Conservation (phyloP, 2,888 invertebrate species). For the Chorisops tibialis region DNA sequence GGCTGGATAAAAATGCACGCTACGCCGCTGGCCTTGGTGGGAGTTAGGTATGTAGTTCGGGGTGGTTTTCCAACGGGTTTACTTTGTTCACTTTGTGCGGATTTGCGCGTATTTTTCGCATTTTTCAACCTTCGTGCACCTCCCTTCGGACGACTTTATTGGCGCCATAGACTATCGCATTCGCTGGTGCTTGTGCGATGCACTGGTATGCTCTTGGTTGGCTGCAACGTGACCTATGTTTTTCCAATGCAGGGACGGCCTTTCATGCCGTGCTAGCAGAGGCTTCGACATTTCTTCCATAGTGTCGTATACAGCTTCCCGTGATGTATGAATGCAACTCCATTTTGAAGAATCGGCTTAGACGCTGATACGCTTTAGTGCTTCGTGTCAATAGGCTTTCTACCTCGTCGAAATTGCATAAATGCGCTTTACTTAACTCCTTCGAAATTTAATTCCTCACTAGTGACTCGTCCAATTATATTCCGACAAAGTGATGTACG, state of each 20-base stretch:
- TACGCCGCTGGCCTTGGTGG: not conserved
- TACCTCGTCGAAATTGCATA: too few relatives aligned
- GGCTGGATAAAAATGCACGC: not conserved
- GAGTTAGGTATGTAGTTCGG: constrained; percentile 2
- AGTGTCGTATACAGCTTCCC: constrained; percentile 13
- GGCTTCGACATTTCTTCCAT: constrained; percentile 11
- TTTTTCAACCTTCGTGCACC: constrained; percentile 11
- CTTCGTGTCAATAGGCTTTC: too few relatives aligned
- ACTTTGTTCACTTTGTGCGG: not conserved
- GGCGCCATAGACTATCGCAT: constrained; percentile 17
- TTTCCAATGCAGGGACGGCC: constrained; percentile 16
- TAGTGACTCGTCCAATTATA: too few relatives aligned
- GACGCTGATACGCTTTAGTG: too few relatives aligned
- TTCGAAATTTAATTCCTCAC: too few relatives aligned
- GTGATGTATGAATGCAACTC: not conserved
- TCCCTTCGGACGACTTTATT: constrained; percentile 7
- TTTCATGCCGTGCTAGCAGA: constrained; percentile 16
- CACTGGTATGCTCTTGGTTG: constrained; percentile 4
- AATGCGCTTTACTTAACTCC: too few relatives aligned
- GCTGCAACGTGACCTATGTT: not conserved
- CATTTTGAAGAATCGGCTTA: constrained; percentile 11
- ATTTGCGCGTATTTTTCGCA: constrained; percentile 14
- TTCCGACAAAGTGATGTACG: too few relatives aligned
- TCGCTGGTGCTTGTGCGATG: not conserved
- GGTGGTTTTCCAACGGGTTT: not conserved